These are phyloP conservation scores for Eupleurogrammus muticus DNA, from an alignment of 2,797 vertebrate genomes.

Conservation along the genomic window DNA sequence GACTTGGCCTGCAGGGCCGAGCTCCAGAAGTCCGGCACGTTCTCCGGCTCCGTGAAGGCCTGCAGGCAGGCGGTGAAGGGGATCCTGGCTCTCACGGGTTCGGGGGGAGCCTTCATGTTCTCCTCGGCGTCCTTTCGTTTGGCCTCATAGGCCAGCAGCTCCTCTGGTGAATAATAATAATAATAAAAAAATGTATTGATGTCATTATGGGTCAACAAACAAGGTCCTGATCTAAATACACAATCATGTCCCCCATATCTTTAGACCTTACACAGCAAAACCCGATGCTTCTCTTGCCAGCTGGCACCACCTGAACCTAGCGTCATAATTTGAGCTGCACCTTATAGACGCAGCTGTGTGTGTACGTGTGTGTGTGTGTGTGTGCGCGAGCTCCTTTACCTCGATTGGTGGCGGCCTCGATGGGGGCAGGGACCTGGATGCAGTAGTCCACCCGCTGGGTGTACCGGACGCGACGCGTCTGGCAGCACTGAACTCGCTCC, in stretches of 20 bases:
- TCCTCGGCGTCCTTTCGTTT: conserved; percentile 93
- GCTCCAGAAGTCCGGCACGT: conserved; percentile 98
- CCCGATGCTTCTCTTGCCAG: conserved; percentile 23
- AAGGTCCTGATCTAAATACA: too few species aligned
- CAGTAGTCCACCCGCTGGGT: conserved; percentile 93
- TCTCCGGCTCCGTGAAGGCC: conserved; percentile 95
- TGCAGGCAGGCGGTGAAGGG: conserved; percentile 96
- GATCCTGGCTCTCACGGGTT: conserved; percentile 92
- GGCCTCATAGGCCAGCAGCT: conserved; percentile 91
- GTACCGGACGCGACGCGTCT: conserved; percentile 94
- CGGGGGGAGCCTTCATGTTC: conserved; percentile 87
- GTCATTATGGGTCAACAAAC: not conserved
- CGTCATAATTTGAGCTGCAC: conserved; percentile 13
- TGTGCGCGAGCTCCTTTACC: conserved; percentile 76
- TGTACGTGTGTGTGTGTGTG: not conserved
- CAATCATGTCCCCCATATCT: not conserved
- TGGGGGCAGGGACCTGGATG: conserved; percentile 94
- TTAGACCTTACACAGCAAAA: conserved; percentile 18
- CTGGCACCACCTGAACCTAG: conserved; percentile 33
- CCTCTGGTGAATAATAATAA: conserved; percentile 82
- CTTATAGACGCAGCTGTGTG: conserved; percentile 2
- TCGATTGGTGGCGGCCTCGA: conserved; percentile 95
- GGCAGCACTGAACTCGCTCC: conserved; percentile 96
- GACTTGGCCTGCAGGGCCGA: conserved; percentile 98
- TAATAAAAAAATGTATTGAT: not conserved